These are phyloP conservation scores for Euzophera pinguis DNA, from an alignment of 2,888 invertebrate genomes.

Conservation along the genomic window DNA sequence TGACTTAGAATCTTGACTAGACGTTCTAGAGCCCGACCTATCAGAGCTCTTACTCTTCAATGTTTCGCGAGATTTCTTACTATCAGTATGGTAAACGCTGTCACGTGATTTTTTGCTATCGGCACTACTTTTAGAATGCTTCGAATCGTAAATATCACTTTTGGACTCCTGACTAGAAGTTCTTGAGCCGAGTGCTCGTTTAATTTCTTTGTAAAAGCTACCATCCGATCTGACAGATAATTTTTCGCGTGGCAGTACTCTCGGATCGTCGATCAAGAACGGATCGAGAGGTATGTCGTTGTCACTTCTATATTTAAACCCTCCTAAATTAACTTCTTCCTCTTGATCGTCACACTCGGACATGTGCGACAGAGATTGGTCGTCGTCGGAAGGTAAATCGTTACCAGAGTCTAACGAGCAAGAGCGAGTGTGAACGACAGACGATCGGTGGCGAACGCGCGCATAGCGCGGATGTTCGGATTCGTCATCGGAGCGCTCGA, in stretches of 20 bases:
- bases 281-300: constrained; percentile 87
- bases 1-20: constrained; percentile 86
- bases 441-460: constrained; percentile 37
- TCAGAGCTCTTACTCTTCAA: constrained; percentile 82
- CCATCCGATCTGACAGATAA: constrained; percentile 86
- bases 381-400: constrained; percentile 87
- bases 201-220: constrained; percentile 85
- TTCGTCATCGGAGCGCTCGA: constrained; percentile 87
- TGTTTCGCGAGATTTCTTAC: constrained; percentile 83
- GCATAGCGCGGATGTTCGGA: constrained; percentile 60
- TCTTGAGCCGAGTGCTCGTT: constrained; percentile 81
- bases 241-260: constrained; percentile 85
- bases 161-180: constrained; percentile 86
- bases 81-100: constrained; percentile 83
- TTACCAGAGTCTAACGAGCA: constrained; percentile 89
- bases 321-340: constrained; percentile 77
- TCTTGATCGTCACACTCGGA: constrained; percentile 77
- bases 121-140: constrained; percentile 81
- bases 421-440: constrained; percentile 69
- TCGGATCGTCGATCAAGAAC: constrained; percentile 88
- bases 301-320: constrained; percentile 83
- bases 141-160: constrained; percentile 84
- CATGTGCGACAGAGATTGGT: constrained; percentile 78
- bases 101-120: constrained; percentile 83
- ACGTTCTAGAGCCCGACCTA: constrained; percentile 81